These are phyloP conservation scores for Aphaenogaster ashmeadi DNA, from an alignment of 1,140 invertebrate genomes.

Conservation along the genomic window DNA sequence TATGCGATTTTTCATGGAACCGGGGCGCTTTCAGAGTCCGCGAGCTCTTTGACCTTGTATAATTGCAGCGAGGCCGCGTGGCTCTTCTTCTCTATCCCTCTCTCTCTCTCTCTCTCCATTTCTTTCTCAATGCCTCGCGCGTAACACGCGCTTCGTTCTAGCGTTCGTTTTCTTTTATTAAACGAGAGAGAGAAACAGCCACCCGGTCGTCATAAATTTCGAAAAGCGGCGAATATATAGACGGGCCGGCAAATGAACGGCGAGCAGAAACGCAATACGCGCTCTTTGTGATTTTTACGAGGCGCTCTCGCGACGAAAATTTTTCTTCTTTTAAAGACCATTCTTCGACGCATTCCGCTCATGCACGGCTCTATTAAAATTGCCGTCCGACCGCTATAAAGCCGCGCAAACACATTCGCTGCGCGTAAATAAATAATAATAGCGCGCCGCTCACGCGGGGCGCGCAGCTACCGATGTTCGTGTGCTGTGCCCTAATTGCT, in stretches of 20 bases:
- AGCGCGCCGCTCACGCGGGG: neutral
- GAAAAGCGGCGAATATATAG: constrained; percentile 10
- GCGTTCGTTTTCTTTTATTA: constrained; percentile 61
- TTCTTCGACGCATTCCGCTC: constrained; percentile 8
- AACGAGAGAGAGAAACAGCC: constrained; percentile 55
- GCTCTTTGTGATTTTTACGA: constrained; percentile 45
- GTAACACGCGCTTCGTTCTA: constrained; percentile 58
- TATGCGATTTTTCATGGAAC: constrained; percentile 47
- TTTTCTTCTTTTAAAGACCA: neutral
- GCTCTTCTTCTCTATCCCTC: neutral
- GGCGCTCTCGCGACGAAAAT: neutral
- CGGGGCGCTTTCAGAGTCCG: constrained; percentile 23
- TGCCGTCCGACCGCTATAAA: neutral
- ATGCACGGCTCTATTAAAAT: constrained; percentile 42
- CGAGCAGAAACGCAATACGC: constrained; percentile 34
- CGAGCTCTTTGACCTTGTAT: constrained; percentile 54
- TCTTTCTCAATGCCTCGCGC: constrained; percentile 11
- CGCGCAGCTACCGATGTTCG: neutral
- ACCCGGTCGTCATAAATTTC: constrained; percentile 65
- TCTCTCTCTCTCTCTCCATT: no score
- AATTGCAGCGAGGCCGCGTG: constrained; percentile 37
- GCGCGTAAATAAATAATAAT: constrained; percentile 51
- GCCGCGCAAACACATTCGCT: neutral
- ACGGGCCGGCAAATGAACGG: constrained; percentile 20
- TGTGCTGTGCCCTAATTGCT: constrained; percentile 27